Base-by-base conservation (phyloP, 2,113 vertebrate genomes). In the Gracilinanus agilis region DNA sequence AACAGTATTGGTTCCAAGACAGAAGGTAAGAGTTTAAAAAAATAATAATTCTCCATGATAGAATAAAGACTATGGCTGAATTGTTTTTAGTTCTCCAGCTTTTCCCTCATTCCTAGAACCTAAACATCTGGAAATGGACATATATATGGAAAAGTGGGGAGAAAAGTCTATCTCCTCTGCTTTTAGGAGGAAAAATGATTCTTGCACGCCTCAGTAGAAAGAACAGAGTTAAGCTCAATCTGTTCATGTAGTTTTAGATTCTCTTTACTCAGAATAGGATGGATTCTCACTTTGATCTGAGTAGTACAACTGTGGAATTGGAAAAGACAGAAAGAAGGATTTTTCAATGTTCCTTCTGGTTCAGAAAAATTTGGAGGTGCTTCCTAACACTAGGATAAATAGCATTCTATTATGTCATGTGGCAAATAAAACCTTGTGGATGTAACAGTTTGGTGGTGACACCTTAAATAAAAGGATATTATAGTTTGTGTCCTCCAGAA, bases 311-410 rank as follows among this genome's bases (percentile, higher is more conserved):
- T 95, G 44, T 92, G 54, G 19, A 34, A 25, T 40, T 90, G 95
- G 55, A 93, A 95, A 89, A 96, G 94, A 55, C n/a, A 90, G 53
- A 90, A 95, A 93, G 24, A 58, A 97, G 90, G 94, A 93, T 83
- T 95, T 96, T 93, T 61, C 88, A 96, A 96, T 58, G 94, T 96
- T n/a, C 16, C 53, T 93, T 94, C 67, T 19, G 94, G 55, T 83
- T 55, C 49, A 61, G 53, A 94, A 61, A 88, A 93, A 24, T n/a
- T 95, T 94, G n/a, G 53, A 89, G 44, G 27, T 90, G 54, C 54
- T 88, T 21, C n/a, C 25, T 67, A 10, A 3, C 61, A 75, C 13
- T 91, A 83, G 58, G 16, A 24, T 54, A 95, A 96, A 93, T 12
- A 93, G 53, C n/a, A 94, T 44, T n/a, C 83, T 88, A 54, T 75